Percentiles rank a stretch among this genome's conserved stretches.
phyloP scores from a whole-genome alignment of 1,140 invertebrate species.

The Papilio polyxenes region DNA sequence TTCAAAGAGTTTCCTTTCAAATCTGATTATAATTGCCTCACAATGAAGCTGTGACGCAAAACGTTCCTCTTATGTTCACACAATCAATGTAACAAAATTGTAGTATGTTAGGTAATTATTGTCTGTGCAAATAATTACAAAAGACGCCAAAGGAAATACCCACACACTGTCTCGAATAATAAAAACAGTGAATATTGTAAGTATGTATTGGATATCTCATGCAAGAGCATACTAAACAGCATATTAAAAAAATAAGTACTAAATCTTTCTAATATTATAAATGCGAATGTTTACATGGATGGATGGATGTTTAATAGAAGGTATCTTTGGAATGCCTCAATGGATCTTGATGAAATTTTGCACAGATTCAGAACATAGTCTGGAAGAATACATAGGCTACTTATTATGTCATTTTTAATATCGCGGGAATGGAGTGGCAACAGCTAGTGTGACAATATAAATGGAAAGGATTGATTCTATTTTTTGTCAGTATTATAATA shows the following conservation, averaged over 20 bases:
- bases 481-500: not conserved
- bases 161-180: not conserved
- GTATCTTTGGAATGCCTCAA: too few species aligned
- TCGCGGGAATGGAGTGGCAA: too few species aligned
- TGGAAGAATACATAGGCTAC: too few species aligned
- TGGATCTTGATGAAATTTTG: too few species aligned
- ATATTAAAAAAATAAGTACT: not conserved
- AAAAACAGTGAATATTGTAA: not conserved
- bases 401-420: too few species aligned
- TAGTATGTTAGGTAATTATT: conserved; percentile 4
- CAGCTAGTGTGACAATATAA: too few species aligned
- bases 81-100: not conserved
- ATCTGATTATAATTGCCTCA: conserved; percentile 30
- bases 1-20: conserved; percentile 28
- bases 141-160: not conserved
- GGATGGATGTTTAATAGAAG: too few species aligned
- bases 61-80: conserved; percentile 15
- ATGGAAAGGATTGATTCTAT: not conserved
- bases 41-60: conserved; percentile 31
- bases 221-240: too few species aligned
- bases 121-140: not conserved
- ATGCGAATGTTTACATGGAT: too few species aligned
- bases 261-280: too few species aligned
- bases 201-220: not conserved
- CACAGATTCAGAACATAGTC: too few species aligned